These are phyloP conservation scores for Argynnis bischoffii DNA, from an alignment of 2,888 invertebrate species.

Conservation along the genomic window DNA sequence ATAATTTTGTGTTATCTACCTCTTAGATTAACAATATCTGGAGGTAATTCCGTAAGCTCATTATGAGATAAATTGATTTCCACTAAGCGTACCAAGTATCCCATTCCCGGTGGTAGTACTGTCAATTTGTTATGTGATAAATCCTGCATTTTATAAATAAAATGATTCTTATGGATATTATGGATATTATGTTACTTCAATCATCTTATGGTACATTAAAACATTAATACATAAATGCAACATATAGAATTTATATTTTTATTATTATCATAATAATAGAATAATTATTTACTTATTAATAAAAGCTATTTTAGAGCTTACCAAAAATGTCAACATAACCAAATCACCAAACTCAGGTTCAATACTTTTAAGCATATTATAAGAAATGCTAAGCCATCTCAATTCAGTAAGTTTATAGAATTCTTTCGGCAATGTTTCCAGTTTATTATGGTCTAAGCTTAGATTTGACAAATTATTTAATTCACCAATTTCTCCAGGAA, in stretches of 20 bases:
- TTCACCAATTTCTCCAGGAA: slow-evolving; percentile 89
- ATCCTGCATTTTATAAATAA: slow-evolving; percentile 80
- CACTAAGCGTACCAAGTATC: slow-evolving; percentile 89
- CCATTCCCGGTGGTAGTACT: slow-evolving; percentile 89
- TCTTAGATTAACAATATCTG: slow-evolving; percentile 91
- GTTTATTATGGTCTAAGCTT: slow-evolving; percentile 87
- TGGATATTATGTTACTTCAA: background rate
- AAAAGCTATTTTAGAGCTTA: slow-evolving; percentile 44
- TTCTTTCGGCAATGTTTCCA: slow-evolving; percentile 83
- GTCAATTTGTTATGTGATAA: slow-evolving; percentile 89
- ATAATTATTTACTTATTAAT: background rate
- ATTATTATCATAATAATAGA: too few relatives aligned
- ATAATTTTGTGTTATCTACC: slow-evolving; percentile 74
- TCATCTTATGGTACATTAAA: too few relatives aligned
- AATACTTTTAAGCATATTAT: slow-evolving; percentile 87
- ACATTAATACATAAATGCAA: background rate
- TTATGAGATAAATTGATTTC: slow-evolving; percentile 89
- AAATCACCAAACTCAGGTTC: slow-evolving; percentile 89
- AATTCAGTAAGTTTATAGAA: slow-evolving; percentile 88
- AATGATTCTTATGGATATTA: background rate
- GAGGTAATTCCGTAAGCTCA: slow-evolving; percentile 87
- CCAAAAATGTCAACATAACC: slow-evolving; percentile 85
- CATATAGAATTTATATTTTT: too few relatives aligned
- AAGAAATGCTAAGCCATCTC: slow-evolving; percentile 86
- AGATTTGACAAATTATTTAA: slow-evolving; percentile 86